These are phyloP conservation scores for Lophura nycthemera DNA, from an alignment of 2,113 vertebrate species.

Conservation along the genomic window DNA sequence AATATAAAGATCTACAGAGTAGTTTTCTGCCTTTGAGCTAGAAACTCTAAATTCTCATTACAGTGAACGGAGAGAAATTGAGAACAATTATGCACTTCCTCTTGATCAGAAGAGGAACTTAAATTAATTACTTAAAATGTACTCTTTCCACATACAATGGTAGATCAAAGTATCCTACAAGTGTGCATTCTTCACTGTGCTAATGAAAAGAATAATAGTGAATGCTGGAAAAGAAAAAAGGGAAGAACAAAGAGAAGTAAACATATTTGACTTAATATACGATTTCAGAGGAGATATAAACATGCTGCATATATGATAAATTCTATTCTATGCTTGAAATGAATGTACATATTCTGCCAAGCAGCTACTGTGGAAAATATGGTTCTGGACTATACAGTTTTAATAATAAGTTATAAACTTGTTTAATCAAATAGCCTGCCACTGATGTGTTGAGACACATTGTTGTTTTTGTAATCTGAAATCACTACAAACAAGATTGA, in stretches of 20 bases:
- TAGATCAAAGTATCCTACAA: neutral
- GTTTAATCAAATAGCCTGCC: neutral
- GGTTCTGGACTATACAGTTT: neutral
- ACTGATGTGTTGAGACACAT: neutral
- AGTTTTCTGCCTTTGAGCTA: neutral
- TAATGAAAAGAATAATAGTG: neutral
- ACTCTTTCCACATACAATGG: fast-evolving
- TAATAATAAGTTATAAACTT: neutral
- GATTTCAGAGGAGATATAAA: neutral
- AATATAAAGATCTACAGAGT: neutral
- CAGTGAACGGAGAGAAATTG: neutral
- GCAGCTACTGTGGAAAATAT: neutral
- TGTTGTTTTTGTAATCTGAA: neutral
- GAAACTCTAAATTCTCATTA: neutral
- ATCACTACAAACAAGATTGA: neutral
- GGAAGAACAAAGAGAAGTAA: neutral
- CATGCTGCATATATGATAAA: neutral
- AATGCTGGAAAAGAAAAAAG: neutral
- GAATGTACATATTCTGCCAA: neutral
- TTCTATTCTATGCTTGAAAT: neutral
- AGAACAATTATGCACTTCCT: neutral
- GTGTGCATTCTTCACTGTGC: neutral
- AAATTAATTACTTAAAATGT: neutral
- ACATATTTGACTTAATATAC: neutral
- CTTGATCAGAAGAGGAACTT: neutral